A percentile compares a stretch with the other conserved stretches of the same genome.
Evolutionary conservation across 2,113 vertebrate species (phyloP).

Genomic region (Danionella cerebrum): DNA sequence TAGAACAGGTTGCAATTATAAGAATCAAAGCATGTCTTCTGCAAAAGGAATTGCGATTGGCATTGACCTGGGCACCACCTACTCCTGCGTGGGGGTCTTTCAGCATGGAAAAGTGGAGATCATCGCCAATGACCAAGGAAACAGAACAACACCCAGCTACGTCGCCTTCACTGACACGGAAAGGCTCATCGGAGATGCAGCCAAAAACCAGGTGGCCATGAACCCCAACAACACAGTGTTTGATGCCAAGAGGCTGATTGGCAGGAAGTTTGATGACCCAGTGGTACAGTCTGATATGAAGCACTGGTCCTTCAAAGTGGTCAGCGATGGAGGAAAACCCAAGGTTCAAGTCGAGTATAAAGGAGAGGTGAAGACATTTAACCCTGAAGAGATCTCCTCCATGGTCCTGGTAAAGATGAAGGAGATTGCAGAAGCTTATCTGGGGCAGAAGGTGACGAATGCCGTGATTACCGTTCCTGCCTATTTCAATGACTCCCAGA

Average conservation of each 20-base stretch:
- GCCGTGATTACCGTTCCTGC: conserved; percentile 83
- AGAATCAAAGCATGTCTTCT: conserved; percentile 14
- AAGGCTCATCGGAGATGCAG: conserved; percentile 76
- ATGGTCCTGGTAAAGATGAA: conserved; percentile 47
- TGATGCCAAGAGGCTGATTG: conserved; percentile 78
- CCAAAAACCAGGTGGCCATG: conserved; percentile 81
- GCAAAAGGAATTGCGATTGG: conserved; percentile 36
- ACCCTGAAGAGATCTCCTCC: conserved; percentile 56
- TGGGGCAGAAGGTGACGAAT: conserved; percentile 68
- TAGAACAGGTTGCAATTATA: neutral
- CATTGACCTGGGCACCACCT: conserved; percentile 37
- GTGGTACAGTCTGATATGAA: conserved; percentile 59
- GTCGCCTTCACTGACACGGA: conserved; percentile 84
- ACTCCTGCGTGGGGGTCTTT: conserved; percentile 72
- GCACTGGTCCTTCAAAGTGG: conserved; percentile 58
- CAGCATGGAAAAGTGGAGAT: conserved; percentile 84
- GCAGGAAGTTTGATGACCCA: conserved; percentile 56
- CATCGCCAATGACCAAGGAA: conserved; percentile 82
- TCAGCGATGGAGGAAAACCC: conserved; percentile 50
- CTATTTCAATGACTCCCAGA: conserved; percentile 82
- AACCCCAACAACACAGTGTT: conserved; percentile 81
- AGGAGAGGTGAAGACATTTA: conserved; percentile 52
- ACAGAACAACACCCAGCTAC: conserved; percentile 79
- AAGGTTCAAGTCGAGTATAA: conserved; percentile 54
- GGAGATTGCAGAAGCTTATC: conserved; percentile 38